phyloP scores from a whole-genome alignment of 2,888 invertebrate species.

The Scaeva pyrastri region DNA sequence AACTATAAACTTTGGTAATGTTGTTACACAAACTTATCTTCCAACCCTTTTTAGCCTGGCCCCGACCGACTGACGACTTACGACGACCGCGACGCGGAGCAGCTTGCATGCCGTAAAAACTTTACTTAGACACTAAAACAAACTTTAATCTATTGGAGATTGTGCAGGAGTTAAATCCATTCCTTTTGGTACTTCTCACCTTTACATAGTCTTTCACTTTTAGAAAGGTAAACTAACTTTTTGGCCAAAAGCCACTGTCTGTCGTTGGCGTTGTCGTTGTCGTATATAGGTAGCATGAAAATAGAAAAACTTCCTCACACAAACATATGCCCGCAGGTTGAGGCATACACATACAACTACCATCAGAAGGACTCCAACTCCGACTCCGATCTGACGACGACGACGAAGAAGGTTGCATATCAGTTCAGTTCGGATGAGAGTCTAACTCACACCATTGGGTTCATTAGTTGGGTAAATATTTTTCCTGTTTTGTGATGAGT shows the following conservation, averaged over 20 bases:
- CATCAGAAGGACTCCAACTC: not conserved
- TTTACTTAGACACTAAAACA: slow-evolving; percentile 22
- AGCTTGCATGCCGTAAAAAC: slow-evolving; percentile 24
- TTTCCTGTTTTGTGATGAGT: slow-evolving; percentile 63
- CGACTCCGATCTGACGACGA: not conserved
- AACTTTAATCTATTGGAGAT: slow-evolving; percentile 58
- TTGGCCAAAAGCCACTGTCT: slow-evolving; percentile 69
- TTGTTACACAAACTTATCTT: slow-evolving; percentile 66
- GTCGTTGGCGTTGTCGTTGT: not conserved
- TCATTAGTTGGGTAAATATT: slow-evolving; percentile 76
- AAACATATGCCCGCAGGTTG: slow-evolving; percentile 42
- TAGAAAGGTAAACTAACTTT: slow-evolving; percentile 53
- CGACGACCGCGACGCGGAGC: not conserved
- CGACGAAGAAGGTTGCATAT: slow-evolving; percentile 54
- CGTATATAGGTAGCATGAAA: slow-evolving; percentile 1
- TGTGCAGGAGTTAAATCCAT: slow-evolving; percentile 67
- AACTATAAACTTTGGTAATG: slow-evolving; percentile 69
- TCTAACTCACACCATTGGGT: slow-evolving; percentile 53
- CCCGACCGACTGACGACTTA: too few species aligned
- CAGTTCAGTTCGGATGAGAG: slow-evolving; percentile 30
- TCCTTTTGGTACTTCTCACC: slow-evolving; percentile 41
- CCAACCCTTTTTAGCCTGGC: not conserved
- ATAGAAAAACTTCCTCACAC: slow-evolving; percentile 43
- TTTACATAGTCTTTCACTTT: slow-evolving; percentile 1
- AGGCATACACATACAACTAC: not conserved